Base-by-base conservation (phyloP, 2,888 invertebrate species). In the Xanthorhoe designata region DNA sequence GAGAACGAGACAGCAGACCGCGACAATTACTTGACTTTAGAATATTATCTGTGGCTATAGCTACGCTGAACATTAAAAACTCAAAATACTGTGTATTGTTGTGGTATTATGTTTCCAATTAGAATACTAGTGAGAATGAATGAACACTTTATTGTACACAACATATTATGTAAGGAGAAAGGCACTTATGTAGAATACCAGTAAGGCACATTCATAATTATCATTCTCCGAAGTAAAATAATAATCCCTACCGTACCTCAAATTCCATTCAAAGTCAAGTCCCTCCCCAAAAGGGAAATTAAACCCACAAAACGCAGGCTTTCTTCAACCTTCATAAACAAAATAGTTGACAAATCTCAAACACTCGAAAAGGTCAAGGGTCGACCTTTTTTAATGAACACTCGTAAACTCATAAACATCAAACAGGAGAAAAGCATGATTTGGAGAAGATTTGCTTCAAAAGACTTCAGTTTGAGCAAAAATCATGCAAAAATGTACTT, bases 351-450 rank as follows among this genome's bases (percentile, higher is more conserved):
- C 70, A 71, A 71, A 64, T 69, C 70, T 68, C 70, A 68, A 70
- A 68, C 65, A 70, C 66, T 71, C 62, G 62, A 68, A 70, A 68
- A 69, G 75, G 73, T 70, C 72, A 70, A 56, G 70, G 61, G 61
- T 69, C 66, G 71, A 69, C 76, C 74, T 72, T 73, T 73, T 72
- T 74, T 76, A 76, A 75, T 76, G 75, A 76, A 71, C 70, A 68
- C 71, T 74, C 62, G 15, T 49, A 49, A 57, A 57, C 47, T 57
- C 47, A 52, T 42, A 42, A 68, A 68, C 67, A 64, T 69, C 61
- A 65, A 64, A 75, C 66, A 68, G 68, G 13, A 42, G 38, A 42
- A 70, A 65, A 64, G 70, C 19, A 50, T 50, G 9, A 2, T 10
- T 19, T 19, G 19, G 1, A 24, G 7, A 50, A 1, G 8, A 42